Evolutionary conservation across 2,888 invertebrate species (phyloP).

Genomic region (Axea sp.): DNA sequence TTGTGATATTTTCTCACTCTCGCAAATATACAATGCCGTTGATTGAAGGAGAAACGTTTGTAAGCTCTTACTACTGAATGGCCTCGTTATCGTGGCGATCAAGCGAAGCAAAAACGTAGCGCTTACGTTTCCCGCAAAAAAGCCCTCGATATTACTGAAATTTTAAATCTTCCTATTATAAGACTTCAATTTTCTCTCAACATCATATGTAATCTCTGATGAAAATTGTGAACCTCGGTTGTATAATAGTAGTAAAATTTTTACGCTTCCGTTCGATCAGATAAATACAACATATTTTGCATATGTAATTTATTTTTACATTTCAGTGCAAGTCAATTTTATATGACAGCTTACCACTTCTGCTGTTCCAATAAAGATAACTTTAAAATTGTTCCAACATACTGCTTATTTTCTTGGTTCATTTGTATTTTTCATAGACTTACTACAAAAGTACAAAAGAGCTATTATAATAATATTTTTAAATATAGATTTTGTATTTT

Average conservation of each 20-base stretch:
- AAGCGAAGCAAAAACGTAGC: slow-evolving; percentile 39
- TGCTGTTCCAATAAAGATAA: slow-evolving; percentile 8
- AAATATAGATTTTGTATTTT: no score
- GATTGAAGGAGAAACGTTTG: slow-evolving; percentile 73
- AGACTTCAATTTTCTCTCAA: slow-evolving; percentile 20
- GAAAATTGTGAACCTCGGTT: slow-evolving; percentile 16
- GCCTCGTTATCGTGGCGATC: slow-evolving; percentile 70
- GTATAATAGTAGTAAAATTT: slow-evolving; percentile 10
- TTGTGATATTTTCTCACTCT: slow-evolving; percentile 59
- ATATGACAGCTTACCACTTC: slow-evolving; percentile 10
- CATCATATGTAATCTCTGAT: slow-evolving; percentile 17
- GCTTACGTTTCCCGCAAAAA: slow-evolving; percentile 21
- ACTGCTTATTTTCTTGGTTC: slow-evolving; percentile 10
- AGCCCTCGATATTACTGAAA: slow-evolving; percentile 41
- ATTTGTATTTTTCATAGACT: no score
- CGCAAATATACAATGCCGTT: slow-evolving; percentile 68
- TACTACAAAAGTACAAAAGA: no score
- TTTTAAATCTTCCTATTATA: slow-evolving; percentile 27
- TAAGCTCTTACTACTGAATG: slow-evolving; percentile 72
- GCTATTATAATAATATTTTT: no score
- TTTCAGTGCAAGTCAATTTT: slow-evolving; percentile 3
- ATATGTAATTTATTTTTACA: slow-evolving; percentile 24
- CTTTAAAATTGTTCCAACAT: slow-evolving; percentile 3
- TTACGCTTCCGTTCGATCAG: background rate
- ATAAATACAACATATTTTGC: slow-evolving; percentile 13